These are phyloP conservation scores for Trichosurus vulpecula DNA, from an alignment of 2,797 vertebrate genomes.

Conservation along the genomic window DNA sequence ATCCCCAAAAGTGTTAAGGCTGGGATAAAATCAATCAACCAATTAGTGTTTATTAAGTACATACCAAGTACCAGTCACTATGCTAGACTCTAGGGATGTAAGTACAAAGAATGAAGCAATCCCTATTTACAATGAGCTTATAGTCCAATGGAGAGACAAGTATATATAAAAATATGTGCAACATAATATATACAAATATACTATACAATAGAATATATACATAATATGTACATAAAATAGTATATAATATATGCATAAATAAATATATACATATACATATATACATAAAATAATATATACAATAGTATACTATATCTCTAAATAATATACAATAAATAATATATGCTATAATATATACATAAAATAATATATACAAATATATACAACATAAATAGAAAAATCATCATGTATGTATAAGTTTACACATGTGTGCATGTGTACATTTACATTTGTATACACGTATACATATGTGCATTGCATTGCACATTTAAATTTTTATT, in stretches of 20 bases:
- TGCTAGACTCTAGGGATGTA: background rate
- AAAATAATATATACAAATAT: too few relatives aligned
- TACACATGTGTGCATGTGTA: background rate
- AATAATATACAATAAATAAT: too few relatives aligned
- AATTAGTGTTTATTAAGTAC: background rate
- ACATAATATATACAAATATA: too few relatives aligned
- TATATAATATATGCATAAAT: too few relatives aligned
- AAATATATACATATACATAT: too few relatives aligned
- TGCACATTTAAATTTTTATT: background rate
- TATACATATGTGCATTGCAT: rapidly evolving
- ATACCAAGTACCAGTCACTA: background rate
- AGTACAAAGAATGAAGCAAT: background rate
- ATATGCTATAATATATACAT: too few relatives aligned
- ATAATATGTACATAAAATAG: too few relatives aligned
- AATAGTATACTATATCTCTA: too few relatives aligned
- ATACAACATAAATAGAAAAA: background rate
- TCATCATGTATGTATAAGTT: background rate
- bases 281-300: too few relatives aligned
- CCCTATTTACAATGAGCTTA: background rate
- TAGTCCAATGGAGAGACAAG: background rate
- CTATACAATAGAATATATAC: too few relatives aligned
- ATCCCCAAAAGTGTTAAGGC: background rate
- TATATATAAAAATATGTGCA: background rate
- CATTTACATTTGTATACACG: too few relatives aligned
- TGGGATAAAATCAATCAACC: background rate